Evolutionary conservation across 2,888 invertebrate genomes (phyloP), one percentile per base, ranked within the genome.

Genomic region (Proisotoma minuta): DNA sequence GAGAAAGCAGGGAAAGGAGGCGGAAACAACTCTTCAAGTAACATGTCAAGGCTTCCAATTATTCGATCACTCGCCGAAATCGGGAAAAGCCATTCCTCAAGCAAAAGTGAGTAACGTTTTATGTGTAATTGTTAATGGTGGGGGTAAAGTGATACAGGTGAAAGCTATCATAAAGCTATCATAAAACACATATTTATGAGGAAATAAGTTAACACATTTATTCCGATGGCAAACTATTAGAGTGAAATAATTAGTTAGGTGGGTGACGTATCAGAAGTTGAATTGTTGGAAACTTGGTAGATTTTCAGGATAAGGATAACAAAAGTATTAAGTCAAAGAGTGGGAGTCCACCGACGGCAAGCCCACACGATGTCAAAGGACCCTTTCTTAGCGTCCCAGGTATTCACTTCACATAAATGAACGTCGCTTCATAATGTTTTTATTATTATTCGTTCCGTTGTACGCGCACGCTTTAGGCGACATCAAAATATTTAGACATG

Each of bases 51-150:
- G 50, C 63, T 66, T 58, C 66, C 66, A 23, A 63, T 66, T 43
- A 43, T 43, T 18, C 83, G 98, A 66, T 96, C 96, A 5, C 82
- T 98, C 74, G 94, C 97, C 23, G 98, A 99, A 77, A 98, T 98
- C 75, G 95, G 95, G 72, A 84, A 88, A 69, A 95, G 93, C 79
- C 91, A 95, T 79, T 96, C 96, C 56, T 89, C 94, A 15, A 89
- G 90, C 70, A 93, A 91, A 86, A 94, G 94, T 92, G 82, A 89
- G 91, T 68, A 22, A 23, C n/a, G 1, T 1, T 8, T 18, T n/a
- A n/a, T n/a, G n/a, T n/a, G n/a, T n/a, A n/a, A n/a, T n/a, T n/a
- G n/a, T n/a, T n/a, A n/a, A n/a, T n/a, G n/a, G n/a, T n/a, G n/a
- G n/a, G n/a, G n/a, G n/a, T n/a, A n/a, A n/a, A n/a, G n/a, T n/a